Conservation (phyloP, 30 jellyfish, hydroid and myxozoan species). For the Aurelia coerulea region DNA sequence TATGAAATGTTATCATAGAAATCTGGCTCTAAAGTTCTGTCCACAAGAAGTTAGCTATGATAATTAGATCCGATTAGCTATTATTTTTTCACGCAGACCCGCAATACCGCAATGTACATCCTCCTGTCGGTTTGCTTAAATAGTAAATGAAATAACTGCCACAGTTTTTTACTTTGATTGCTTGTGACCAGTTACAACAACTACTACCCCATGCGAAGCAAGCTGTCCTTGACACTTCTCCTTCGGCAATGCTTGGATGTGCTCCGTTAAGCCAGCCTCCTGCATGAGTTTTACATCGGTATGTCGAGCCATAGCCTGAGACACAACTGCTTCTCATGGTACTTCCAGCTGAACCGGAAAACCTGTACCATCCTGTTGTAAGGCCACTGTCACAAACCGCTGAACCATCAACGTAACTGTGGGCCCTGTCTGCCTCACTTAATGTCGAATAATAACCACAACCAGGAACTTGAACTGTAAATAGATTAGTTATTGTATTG, state of each 20-base stretch:
- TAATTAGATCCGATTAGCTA: no score
- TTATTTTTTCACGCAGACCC: neutral
- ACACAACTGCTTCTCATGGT: neutral
- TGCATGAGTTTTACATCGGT: neutral
- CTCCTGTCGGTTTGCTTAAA: neutral
- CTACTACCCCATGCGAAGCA: slow-evolving; percentile 8
- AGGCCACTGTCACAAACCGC: neutral
- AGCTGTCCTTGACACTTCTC: neutral
- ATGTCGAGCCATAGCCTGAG: neutral
- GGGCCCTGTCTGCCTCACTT: no score
- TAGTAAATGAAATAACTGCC: neutral
- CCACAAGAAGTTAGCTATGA: no score
- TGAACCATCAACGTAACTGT: no score
- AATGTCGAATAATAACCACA: no score
- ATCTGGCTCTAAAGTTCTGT: no score
- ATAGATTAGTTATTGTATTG: no score
- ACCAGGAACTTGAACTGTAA: no score
- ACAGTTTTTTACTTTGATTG: neutral
- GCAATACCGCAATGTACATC: neutral
- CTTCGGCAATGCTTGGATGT: neutral
- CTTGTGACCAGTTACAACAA: neutral
- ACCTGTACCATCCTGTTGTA: neutral
- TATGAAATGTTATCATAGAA: no score
- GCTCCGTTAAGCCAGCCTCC: slow-evolving; percentile 14
- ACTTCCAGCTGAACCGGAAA: neutral